Evolutionary conservation across 1,140 invertebrate genomes (phyloP).

Genomic region (Ceratina australensis): DNA sequence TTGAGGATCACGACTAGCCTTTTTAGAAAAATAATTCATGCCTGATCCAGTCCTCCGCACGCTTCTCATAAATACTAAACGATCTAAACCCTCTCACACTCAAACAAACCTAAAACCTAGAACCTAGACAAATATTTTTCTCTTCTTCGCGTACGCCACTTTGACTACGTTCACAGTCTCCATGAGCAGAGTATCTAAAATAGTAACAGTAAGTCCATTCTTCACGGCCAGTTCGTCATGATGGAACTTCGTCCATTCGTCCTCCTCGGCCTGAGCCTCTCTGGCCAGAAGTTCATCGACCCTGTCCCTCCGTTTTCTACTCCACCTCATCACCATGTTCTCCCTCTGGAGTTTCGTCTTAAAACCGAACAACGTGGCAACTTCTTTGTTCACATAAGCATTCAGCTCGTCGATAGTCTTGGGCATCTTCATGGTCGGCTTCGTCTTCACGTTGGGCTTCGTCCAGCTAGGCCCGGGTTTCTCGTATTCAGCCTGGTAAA

Average conservation of each 20-base stretch:
- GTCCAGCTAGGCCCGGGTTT: conserved; percentile 81
- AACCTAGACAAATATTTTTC: conserved; percentile 71
- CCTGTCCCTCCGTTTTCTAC: conserved; percentile 85
- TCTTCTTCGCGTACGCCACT: conserved; percentile 72
- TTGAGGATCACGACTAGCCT: no score
- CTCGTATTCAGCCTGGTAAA: conserved; percentile 77
- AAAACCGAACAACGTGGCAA: conserved; percentile 81
- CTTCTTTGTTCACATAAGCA: conserved; percentile 80
- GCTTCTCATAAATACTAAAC: no score
- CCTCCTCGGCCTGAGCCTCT: conserved; percentile 86
- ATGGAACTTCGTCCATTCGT: conserved; percentile 86
- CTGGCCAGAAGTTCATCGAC: conserved; percentile 86
- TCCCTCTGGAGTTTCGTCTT: conserved; percentile 80
- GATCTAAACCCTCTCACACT: no score
- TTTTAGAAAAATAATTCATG: no score
- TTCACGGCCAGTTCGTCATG: conserved; percentile 86
- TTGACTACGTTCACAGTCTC: conserved; percentile 81
- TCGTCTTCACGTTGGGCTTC: conserved; percentile 75
- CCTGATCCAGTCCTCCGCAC: no score
- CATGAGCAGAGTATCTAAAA: conserved; percentile 82
- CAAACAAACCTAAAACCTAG: no score
- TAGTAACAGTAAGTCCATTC: conserved; percentile 83
- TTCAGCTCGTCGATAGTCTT: conserved; percentile 76
- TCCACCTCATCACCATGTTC: conserved; percentile 83
- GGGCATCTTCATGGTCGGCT: conserved; percentile 74